A percentile compares a stretch with the other conserved stretches of the same genome.
These are phyloP conservation scores for Hippopotamyrus pictus DNA, from an alignment of 2,797 vertebrate genomes.

Conservation along the genomic window DNA sequence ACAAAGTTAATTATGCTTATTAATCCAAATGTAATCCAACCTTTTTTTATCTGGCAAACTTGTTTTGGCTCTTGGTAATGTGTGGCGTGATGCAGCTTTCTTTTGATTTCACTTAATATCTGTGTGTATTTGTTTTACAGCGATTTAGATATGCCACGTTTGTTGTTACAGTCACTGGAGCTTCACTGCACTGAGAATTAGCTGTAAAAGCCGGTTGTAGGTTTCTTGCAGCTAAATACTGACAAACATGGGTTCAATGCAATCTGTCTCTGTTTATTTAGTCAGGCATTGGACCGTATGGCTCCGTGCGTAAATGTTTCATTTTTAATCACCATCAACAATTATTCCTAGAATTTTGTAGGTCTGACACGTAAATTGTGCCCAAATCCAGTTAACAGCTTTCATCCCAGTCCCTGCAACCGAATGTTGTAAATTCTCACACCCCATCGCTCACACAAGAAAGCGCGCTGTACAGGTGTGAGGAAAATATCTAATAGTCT, in stretches of 20 bases:
- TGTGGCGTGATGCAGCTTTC: neutral
- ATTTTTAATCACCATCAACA: neutral
- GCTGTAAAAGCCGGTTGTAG: slow-evolving; percentile 9
- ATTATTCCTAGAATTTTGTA: neutral
- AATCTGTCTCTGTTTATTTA: neutral
- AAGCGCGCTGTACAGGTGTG: neutral
- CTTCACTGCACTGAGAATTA: slow-evolving; percentile 14
- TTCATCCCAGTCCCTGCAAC: neutral
- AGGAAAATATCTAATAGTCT: neutral
- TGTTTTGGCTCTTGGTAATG: neutral
- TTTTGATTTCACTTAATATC: neutral
- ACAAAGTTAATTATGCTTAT: neutral
- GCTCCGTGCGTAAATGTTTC: neutral
- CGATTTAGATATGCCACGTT: neutral
- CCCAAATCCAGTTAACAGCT: neutral
- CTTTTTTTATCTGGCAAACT: neutral
- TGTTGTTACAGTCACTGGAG: slow-evolving; percentile 26
- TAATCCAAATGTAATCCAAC: neutral
- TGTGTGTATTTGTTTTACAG: slow-evolving; percentile 20
- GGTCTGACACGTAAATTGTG: neutral
- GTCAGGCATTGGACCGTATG: neutral
- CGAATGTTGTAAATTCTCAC: neutral
- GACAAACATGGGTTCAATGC: neutral
- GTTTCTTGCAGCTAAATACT: slow-evolving; percentile 14
- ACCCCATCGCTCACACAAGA: neutral